A percentile compares a stretch with the other conserved stretches of the same genome.
Conservation (phyloP, 2,888 invertebrate species). For the Hirtodrosophila trivittata region DNA sequence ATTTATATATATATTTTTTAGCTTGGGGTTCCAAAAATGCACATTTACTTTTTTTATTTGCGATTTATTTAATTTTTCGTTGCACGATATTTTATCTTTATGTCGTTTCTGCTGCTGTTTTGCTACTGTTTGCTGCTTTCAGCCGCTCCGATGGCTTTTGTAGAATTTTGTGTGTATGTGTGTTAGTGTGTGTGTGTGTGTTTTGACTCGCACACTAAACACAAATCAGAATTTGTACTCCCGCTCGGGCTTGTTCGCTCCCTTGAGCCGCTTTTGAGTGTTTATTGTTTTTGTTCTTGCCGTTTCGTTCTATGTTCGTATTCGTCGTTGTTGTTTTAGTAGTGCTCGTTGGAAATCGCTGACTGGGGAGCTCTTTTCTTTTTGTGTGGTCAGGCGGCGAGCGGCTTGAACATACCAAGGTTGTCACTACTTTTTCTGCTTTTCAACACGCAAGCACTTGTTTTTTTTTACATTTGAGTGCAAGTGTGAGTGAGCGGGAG, state of each 20-base stretch:
- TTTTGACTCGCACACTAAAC: slow-evolving; percentile 17
- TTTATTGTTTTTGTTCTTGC: slow-evolving; percentile 19
- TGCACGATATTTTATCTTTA: slow-evolving; percentile 27
- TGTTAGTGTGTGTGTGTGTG: slow-evolving; percentile 7
- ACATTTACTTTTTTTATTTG: slow-evolving; percentile 29
- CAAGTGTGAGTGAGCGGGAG: slow-evolving; percentile 3
- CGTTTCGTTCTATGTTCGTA: slow-evolving; percentile 2
- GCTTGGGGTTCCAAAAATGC: slow-evolving; percentile 15
- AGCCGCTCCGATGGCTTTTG: slow-evolving; percentile 39
- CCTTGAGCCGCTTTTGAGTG: slow-evolving; percentile 37
- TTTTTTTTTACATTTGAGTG: background rate
- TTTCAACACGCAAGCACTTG: background rate
- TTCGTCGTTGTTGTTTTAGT: slow-evolving; percentile 9
- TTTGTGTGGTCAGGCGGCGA: slow-evolving; percentile 12
- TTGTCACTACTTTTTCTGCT: background rate
- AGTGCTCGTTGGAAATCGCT: slow-evolving; percentile 23
- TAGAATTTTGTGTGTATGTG: slow-evolving; percentile 31
- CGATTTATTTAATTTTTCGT: slow-evolving; percentile 27
- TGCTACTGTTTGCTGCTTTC: slow-evolving; percentile 51
- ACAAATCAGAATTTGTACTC: slow-evolving; percentile 45
- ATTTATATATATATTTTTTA: slow-evolving; percentile 1
- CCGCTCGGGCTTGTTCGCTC: slow-evolving; percentile 31
- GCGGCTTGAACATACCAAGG: slow-evolving; percentile 2
- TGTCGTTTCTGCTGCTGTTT: slow-evolving; percentile 44
- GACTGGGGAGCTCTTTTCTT: slow-evolving; percentile 22